Base-by-base conservation (phyloP, 2,797 vertebrate genomes). In the Gymnocypris eckloni region DNA sequence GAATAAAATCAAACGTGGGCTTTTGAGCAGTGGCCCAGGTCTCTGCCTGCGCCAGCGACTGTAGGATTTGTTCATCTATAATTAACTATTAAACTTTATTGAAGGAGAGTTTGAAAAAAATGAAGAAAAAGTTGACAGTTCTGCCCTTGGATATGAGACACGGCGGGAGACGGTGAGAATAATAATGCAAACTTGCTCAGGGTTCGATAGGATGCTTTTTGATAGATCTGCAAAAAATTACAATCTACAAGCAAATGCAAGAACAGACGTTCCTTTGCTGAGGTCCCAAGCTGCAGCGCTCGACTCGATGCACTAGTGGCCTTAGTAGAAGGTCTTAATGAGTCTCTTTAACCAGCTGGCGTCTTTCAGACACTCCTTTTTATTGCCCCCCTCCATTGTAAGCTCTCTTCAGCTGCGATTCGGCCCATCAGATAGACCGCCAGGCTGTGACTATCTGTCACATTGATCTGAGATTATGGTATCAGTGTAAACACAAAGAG, bases 61-160 rank as follows among this genome's bases (percentile, higher is more conserved):
- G 54, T 61, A 45, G 75, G 87, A 86, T 88, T 78, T 64, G 80
- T 87, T 90, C 78, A 90, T 92, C 86, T 90, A 90, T 91, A 92
- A 92, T 92, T 89, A 90, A 92, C 84, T 85, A 83, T 88, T 84
- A 86, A 87, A 90, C 89, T 88, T 90, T 87, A 87, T 82, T 87
- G 84, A 90, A 87, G 87, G 82, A 59, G 88, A 75, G 59, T 64
- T 85, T 72, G 79, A 81, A 76, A 76, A 76, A 78, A 50, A 48
- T 2, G 8, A 69, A 25, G 41, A 43, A 43, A 59, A 78, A 71
- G 64, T 83, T 61, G 69, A 75, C 88, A 85, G 86, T 80, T 85
- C 83, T 91, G 86, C 87, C 87, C 85, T 89, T 91, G 81, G 81
- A 91, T 82, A 75, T 12, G 54, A 76, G 67, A 76, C 66, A 56